Conservation (phyloP, 1,140 invertebrate species). For the Cepaea nemoralis region DNA sequence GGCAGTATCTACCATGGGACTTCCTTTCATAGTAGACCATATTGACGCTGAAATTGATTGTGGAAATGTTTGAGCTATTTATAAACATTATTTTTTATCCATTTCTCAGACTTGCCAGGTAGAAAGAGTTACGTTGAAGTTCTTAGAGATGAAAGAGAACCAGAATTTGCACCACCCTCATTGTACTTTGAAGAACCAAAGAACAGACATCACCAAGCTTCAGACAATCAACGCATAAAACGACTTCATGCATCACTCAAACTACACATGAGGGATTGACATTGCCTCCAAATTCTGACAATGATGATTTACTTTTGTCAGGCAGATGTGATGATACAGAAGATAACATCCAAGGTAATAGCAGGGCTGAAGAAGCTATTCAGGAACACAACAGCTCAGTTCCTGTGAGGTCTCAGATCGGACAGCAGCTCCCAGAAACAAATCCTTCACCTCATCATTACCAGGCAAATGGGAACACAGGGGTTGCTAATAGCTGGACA, state of each 20-base stretch:
- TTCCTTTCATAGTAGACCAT: no score
- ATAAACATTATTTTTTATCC: no score
- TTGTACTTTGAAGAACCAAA: conserved; percentile 43
- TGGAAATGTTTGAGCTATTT: no score
- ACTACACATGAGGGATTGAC: background rate
- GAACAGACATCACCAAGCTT: background rate
- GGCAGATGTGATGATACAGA: background rate
- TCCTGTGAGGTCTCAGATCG: no score
- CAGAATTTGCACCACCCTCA: conserved; percentile 56
- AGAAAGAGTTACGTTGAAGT: conserved; percentile 49
- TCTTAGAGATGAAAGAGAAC: conserved; percentile 51
- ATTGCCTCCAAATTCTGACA: background rate
- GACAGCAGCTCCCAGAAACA: no score
- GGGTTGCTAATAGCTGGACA: background rate
- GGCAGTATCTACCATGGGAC: no score
- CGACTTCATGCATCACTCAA: background rate
- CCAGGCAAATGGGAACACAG: background rate
- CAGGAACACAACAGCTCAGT: no score
- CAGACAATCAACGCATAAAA: background rate
- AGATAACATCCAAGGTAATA: background rate
- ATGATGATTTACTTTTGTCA: background rate
- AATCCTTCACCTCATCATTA: background rate
- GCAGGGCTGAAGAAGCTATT: background rate
- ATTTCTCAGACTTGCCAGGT: conserved; percentile 43
- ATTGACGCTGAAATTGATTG: no score